phyloP scores from a whole-genome alignment of 2,113 vertebrate species.

The Steatornis caripensis region DNA sequence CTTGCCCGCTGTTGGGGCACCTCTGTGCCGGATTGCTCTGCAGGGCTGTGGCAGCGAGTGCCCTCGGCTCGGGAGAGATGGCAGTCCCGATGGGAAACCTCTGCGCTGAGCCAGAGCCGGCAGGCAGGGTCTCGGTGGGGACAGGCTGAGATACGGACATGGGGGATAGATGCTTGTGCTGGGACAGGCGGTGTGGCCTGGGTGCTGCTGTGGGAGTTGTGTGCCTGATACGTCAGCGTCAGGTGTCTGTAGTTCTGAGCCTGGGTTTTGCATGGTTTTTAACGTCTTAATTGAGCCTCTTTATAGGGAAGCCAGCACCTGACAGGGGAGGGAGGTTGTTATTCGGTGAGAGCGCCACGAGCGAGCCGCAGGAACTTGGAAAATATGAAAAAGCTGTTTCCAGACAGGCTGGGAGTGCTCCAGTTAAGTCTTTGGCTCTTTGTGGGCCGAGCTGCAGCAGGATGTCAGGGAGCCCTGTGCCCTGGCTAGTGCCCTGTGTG shows the following conservation, averaged over 20 bases:
- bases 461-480: neutral
- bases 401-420: neutral
- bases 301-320: neutral
- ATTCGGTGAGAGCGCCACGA: neutral
- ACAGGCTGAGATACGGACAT: neutral
- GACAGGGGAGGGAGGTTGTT: neutral
- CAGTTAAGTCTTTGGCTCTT: neutral
- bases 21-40: neutral
- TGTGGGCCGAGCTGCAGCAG: neutral
- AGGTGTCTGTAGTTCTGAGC: neutral
- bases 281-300: neutral
- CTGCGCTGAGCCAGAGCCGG: rapidly evolving
- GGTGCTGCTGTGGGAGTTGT: neutral
- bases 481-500: neutral
- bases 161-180: neutral
- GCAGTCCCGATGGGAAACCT: neutral
- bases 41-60: rapidly evolving
- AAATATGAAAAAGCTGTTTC: neutral
- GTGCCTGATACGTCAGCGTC: rapidly evolving
- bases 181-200: rapidly evolving
- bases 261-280: neutral
- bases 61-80: rapidly evolving
- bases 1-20: rapidly evolving
- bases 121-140: neutral
- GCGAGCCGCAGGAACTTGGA: neutral